Evolutionary conservation across 2,888 invertebrate genomes (phyloP), one percentile per base, ranked within the genome.

Genomic region (Balanococcus diminutus): DNA sequence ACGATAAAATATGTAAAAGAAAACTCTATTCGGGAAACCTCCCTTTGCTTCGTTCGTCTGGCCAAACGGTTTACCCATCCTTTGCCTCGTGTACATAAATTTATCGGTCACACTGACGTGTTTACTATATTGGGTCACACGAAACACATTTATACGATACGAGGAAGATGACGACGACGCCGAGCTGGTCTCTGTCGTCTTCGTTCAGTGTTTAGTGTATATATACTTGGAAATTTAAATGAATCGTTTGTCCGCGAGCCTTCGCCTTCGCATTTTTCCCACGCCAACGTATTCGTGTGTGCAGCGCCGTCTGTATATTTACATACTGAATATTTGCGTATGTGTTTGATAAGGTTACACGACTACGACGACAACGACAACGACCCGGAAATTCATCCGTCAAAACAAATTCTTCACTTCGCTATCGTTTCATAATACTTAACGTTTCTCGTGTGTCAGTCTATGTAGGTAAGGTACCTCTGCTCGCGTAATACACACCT

Each of bases 301-400:
- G 19, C 51, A 19, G 51, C 51, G 51, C 19, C 51, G 51, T 51
- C 19, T 51, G 19, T 51, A 19, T n/a, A 51, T 51, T 51, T 51
- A 51, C 51, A 51, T 51, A 51, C 19, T 3, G 51, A 51, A 51
- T 51, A 51, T 51, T 51, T 51, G 51, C 51, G 51, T 51, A 51
- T 51, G 51, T n/a, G 51, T 51, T 19, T 19, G 51, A 51, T 67
- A 67, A 67, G 61, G 25, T 67, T 67, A 67, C 28, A n/a, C 61
- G 61, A 67, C 61, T 1, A 67, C 61, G 61, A 67, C 61, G 56
- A 42, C 11, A 11, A 42, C 42, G 51, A 36, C 46, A 14, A 28
- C 28, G 28, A 67, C 61, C 61, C 61, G 61, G 61, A 67, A 67
- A 67, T 67, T 67, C 61, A 67, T 67, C 61, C 61, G 61, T 67